A percentile compares a stretch with the other conserved stretches of the same genome.
Conservation (phyloP, 2,113 vertebrate species). For the Limnothrissa miodon region DNA sequence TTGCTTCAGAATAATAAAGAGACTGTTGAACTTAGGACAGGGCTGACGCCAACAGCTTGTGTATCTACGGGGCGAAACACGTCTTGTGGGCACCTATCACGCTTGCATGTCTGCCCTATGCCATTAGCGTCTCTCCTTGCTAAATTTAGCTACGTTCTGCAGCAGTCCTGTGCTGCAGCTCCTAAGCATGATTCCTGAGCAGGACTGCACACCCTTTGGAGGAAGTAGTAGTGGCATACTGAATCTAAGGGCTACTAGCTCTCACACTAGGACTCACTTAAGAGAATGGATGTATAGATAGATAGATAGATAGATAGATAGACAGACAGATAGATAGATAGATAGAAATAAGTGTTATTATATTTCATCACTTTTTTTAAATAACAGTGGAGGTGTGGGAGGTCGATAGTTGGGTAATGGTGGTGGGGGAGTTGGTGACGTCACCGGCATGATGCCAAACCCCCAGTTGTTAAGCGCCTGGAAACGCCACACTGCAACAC, state of each 20-base stretch:
- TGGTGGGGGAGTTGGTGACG: conserved; percentile 14
- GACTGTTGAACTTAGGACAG: neutral
- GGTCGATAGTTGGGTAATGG: neutral
- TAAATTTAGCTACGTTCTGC: neutral
- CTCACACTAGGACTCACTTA: neutral
- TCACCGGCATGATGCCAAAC: neutral
- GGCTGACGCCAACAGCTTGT: neutral
- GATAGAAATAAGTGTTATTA: neutral
- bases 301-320: too few relatives aligned
- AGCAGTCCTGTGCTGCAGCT: neutral
- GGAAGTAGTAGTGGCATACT: neutral
- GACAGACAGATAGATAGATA: neutral
- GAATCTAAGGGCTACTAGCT: neutral
- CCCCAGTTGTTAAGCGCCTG: neutral
- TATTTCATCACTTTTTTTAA: neutral
- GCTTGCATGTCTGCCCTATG: neutral
- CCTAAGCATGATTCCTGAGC: too few relatives aligned
- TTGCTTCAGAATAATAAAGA: neutral
- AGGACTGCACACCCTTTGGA: neutral
- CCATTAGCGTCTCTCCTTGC: neutral
- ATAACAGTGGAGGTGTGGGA: neutral
- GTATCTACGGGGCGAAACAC: neutral
- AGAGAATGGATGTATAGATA: too few relatives aligned
- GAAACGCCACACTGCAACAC: neutral
- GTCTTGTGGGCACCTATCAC: neutral